A percentile compares a stretch with the other conserved stretches of the same genome.
Conservation (phyloP, 2,888 invertebrate genomes). For the Drosophila melanocephala region DNA sequence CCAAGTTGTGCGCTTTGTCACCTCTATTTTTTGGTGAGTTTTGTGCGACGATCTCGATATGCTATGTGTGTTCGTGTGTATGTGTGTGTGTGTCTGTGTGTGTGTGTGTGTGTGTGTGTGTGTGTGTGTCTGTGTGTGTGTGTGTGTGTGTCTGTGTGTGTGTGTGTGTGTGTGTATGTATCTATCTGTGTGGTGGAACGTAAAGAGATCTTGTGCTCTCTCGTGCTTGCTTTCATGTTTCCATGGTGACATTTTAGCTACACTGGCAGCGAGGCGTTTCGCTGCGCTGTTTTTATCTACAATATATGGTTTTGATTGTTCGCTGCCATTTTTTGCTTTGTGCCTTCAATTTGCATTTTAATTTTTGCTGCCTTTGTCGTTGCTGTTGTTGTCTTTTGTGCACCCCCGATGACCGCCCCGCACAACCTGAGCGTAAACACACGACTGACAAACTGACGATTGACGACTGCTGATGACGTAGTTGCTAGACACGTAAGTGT, state of each 20-base stretch:
- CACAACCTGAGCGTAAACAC: conserved; percentile 13
- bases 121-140: neutral
- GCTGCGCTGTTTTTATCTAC: conserved; percentile 49
- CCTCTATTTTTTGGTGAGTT: conserved; percentile 69
- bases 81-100: neutral
- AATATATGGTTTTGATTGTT: conserved; percentile 62
- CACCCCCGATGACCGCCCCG: neutral
- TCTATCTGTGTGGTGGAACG: neutral
- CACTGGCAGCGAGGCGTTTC: conserved; percentile 27
- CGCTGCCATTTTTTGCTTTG: conserved; percentile 67
- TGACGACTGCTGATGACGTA: conserved; percentile 48
- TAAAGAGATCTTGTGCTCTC: neutral
- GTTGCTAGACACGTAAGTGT: conserved; percentile 21
- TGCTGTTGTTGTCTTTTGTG: conserved; percentile 18
- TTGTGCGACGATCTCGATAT: conserved; percentile 42
- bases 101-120: neutral
- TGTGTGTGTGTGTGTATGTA: neutral
- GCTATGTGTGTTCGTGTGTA: neutral
- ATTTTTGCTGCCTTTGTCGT: conserved; percentile 53
- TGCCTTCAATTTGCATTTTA: conserved; percentile 78
- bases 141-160: neutral
- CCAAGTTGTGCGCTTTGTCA: conserved; percentile 65
- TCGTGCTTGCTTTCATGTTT: conserved; percentile 51
- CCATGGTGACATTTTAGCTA: conserved; percentile 69
- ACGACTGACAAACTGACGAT: conserved; percentile 35